Evolutionary conservation across 2,113 vertebrate genomes (phyloP).

Genomic region (Columba livia): DNA sequence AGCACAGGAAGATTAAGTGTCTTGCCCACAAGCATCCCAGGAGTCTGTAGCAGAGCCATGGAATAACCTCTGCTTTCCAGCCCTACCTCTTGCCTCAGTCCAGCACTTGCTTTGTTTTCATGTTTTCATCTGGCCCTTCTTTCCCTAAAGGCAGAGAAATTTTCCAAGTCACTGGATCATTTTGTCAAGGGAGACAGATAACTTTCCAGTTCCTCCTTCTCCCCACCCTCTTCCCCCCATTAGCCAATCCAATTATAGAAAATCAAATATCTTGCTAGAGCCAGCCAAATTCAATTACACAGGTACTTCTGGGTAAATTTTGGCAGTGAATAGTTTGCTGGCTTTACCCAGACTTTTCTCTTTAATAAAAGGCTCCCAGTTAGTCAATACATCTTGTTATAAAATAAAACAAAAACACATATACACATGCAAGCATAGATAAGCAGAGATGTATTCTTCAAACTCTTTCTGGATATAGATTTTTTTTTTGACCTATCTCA

Average conservation of each 20-base stretch:
- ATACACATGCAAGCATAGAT: neutral
- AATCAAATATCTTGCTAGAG: conserved; percentile 71
- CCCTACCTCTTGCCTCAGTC: neutral
- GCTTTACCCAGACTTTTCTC: conserved; percentile 46
- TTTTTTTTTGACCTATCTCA: neutral
- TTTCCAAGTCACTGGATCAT: conserved; percentile 43
- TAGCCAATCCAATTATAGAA: conserved; percentile 73
- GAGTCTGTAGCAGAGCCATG: neutral
- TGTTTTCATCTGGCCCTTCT: conserved; percentile 9
- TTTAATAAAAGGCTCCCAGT: conserved; percentile 57
- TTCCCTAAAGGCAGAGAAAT: conserved; percentile 24
- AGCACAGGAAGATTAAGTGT: neutral
- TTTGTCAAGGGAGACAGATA: conserved; percentile 63
- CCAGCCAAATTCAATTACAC: conserved; percentile 69
- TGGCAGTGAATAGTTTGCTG: conserved; percentile 66
- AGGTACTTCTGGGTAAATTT: conserved; percentile 69
- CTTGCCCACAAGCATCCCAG: neutral
- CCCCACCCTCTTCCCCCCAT: conserved; percentile 45
- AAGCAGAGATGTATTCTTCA: neutral
- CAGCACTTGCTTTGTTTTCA: conserved; percentile 29
- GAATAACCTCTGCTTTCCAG: neutral
- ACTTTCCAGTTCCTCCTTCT: conserved; percentile 34
- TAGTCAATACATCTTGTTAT: conserved; percentile 53
- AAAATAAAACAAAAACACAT: conserved; percentile 23
- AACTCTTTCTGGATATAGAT: neutral